A percentile compares a stretch with the other conserved stretches of the same genome.
These are phyloP conservation scores for Naso thynnoides DNA, from an alignment of 2,797 vertebrate species.

Conservation along the genomic window DNA sequence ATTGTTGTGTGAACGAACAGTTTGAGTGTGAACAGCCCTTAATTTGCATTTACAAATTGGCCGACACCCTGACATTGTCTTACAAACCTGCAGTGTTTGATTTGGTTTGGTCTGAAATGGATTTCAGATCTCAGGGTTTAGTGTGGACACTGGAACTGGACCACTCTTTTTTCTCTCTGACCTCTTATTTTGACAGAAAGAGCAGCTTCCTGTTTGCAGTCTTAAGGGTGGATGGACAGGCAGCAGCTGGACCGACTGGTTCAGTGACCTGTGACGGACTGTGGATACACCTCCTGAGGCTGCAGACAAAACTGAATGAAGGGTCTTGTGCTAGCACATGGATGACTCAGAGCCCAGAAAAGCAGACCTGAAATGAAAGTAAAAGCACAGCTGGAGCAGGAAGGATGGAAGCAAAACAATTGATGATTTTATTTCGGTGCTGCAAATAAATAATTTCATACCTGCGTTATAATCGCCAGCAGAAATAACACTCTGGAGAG, in stretches of 20 bases:
- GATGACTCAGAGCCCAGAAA: slow-evolving; percentile 25
- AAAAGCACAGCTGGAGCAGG: not conserved
- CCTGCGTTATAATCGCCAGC: slow-evolving; percentile 38
- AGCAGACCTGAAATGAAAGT: slow-evolving; percentile 19
- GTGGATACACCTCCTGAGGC: slow-evolving; percentile 47
- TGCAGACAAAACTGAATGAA: slow-evolving; percentile 33
- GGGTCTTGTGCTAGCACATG: slow-evolving; percentile 4
- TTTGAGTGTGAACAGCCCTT: no score
- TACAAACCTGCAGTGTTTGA: no score
- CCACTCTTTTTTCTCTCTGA: slow-evolving; percentile 26
- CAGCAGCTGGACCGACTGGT: slow-evolving; percentile 49
- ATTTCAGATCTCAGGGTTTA: not conserved
- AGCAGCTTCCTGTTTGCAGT: slow-evolving; percentile 52
- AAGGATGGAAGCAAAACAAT: slow-evolving; percentile 23
- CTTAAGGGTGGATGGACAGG: slow-evolving; percentile 30
- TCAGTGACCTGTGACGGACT: slow-evolving; percentile 47
- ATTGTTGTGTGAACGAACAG: no score
- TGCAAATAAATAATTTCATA: slow-evolving; percentile 53
- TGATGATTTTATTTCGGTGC: slow-evolving; percentile 42
- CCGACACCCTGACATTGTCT: no score
- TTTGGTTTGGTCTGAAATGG: no score
- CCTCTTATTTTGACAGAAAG: slow-evolving; percentile 40
- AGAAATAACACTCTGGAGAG: slow-evolving; percentile 45
- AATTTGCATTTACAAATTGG: no score
- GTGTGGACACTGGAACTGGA: not conserved